Base-by-base conservation (phyloP, 2,113 vertebrate species). In the Pyxicephalus adspersus region DNA sequence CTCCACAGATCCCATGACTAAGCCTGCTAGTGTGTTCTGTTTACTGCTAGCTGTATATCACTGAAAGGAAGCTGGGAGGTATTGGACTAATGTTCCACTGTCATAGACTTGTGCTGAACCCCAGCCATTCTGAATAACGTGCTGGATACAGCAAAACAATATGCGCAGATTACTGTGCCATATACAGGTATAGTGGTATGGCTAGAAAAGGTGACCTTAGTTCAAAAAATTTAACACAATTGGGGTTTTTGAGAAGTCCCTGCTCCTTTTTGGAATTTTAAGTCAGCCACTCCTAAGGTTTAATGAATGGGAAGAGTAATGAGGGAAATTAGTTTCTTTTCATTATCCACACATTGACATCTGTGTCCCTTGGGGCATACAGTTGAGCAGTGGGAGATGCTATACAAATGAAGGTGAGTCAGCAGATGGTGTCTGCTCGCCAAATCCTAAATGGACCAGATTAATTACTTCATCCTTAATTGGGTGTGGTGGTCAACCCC, bases 21-120 rank as follows among this genome's bases (percentile, higher is more conserved):
- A 52, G 61, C 45, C 7, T 65, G 75, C 75, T 63, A 77, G 75
- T 50, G 64, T 65, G 26, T 77, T 77, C 75, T 77, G 61, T 51
- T 77, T 54, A 26, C 31, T 51, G 23, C 75, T 28, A 52, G 61
- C 61, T 19, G n/a, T 26, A 64, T 75, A 23, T 64, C 15, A 28
- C 20, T 64, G 58, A 63, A 51, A 64, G 23, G 70, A 63, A 50
- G 17, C 58, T 45, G 34, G n/a, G 58, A 61, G 23, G 34, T 18
- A 29, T 34, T 29, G 52, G 71, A 16, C 71, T 23, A 26, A 45
- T 29, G 20, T 4, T 25, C 22, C 57, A 60, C 23, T 51, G 58
- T 34, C 58, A 45, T 20, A 11, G 55, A 22, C 57, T 50, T 64
- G 20, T 60, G 2, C 54, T 58, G 18, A 15, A 58, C 26, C 17